A percentile compares a stretch with the other conserved stretches of the same genome.
Conservation (phyloP, 2,113 vertebrate genomes). For the Grammomys surdaster region DNA sequence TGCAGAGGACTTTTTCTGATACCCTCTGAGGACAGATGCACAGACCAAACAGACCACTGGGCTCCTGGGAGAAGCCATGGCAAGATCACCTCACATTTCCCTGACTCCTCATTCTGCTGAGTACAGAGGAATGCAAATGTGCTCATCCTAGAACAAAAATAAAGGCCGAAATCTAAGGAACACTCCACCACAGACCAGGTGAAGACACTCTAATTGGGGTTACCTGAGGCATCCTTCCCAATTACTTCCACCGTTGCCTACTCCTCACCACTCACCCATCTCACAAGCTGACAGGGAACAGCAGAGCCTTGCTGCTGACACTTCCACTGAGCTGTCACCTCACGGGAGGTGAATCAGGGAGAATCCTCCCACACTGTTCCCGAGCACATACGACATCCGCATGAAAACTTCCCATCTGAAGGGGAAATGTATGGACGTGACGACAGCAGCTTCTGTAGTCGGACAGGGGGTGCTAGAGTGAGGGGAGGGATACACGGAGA, state of each 20-base stretch:
- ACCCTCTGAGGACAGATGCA: neutral
- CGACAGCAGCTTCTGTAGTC: neutral
- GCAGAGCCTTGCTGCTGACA: neutral
- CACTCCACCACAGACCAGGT: neutral
- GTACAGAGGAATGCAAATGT: neutral
- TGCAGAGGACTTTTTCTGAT: neutral
- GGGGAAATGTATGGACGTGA: neutral
- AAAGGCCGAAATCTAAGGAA: neutral
- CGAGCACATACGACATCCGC: neutral
- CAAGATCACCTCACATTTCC: neutral
- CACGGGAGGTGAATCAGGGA: neutral
- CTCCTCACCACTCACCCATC: neutral
- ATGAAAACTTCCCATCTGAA: neutral
- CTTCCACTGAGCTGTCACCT: neutral
- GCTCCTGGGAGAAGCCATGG: neutral
- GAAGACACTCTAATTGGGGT: neutral
- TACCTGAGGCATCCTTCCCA: neutral
- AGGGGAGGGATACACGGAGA: neutral
- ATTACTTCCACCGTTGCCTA: neutral
- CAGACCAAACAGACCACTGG: neutral
- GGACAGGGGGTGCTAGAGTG: rapidly evolving
- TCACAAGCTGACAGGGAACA: neutral
- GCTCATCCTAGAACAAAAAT: neutral
- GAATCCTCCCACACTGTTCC: neutral
- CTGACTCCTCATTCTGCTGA: neutral